Conservation (phyloP, 2,888 invertebrate genomes). For the Poecilobothrus nobilitatus region DNA sequence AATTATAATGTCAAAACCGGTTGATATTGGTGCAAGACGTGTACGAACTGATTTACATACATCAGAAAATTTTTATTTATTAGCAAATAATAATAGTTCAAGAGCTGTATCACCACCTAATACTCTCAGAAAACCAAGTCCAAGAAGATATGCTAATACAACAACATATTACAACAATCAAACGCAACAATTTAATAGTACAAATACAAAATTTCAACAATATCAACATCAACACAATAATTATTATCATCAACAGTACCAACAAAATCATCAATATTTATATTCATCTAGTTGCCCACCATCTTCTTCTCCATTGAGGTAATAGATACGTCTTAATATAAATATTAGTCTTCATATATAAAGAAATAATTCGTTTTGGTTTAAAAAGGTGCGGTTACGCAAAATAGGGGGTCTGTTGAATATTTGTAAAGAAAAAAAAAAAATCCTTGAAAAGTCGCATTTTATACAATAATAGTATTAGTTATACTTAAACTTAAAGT, state of each 20-base stretch:
- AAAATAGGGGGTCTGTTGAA: no score
- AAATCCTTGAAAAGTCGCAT: no score
- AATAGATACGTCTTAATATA: neutral
- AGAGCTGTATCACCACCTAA: conserved; percentile 24
- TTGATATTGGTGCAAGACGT: conserved; percentile 34
- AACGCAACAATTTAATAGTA: conserved; percentile 14
- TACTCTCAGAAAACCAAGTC: conserved; percentile 9
- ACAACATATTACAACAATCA: conserved; percentile 3
- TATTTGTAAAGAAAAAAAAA: no score
- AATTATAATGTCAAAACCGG: conserved; percentile 30
- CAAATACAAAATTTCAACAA: neutral
- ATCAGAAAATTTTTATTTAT: conserved; percentile 39
- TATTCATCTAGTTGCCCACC: conserved; percentile 3
- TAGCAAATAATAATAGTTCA: conserved; percentile 23
- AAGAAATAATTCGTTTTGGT: no score
- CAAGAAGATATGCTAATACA: neutral
- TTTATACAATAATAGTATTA: no score
- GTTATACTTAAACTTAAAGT: no score
- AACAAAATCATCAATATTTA: neutral
- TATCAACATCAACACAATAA: conserved; percentile 15
- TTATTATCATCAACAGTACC: neutral
- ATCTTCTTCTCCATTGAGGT: neutral
- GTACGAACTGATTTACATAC: conserved; percentile 43
- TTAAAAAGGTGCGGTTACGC: no score
- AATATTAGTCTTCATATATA: no score